Base-by-base conservation (phyloP, 2,797 vertebrate genomes). In the Ctenopoma kingsleyae region DNA sequence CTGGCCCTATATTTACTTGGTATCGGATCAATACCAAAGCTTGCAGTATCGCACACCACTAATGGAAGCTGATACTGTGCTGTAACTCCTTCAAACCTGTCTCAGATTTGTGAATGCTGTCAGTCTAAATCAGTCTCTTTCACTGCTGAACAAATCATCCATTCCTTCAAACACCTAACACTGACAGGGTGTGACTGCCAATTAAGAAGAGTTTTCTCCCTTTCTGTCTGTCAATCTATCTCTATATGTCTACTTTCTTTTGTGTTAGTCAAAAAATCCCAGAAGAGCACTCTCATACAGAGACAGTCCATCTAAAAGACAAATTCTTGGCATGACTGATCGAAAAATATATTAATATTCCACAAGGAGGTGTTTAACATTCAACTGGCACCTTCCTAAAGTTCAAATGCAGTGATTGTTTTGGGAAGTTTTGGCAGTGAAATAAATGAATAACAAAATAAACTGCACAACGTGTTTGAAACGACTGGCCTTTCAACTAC, bases 121-220 rank as follows among this genome's bases (percentile, higher is more conserved):
- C 46, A 38, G 56, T 56, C 54, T 30, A 49, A 71, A 66, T 66
- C 67, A 50, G 59, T 56, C 53, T 64, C 44, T 71, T 66, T 75
- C 36, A 58, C 50, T 57, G 38, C 54, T 76, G 63, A 58, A 67
- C 62, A 85, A 85, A 87, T 84, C 74, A 74, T 50, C 83, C 71
- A 68, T 54, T 75, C 63, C 61, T 38, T 76, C 70, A 76, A 67
- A 82, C n/a, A 36, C 52, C 44, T 75, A 74, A 76, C 80, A 67
- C 51, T 81, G 77, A 72, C 70, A 52, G 73, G 9, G 40, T 73
- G 50, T 71, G 72, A 74, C 86, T 67, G 73, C 50, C 88, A 89
- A 88, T 90, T 90, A 87, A 67, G 23, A 65, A 51, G 64, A 74
- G 64, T 71, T 84, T 80, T 85, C 64, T 67, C 23, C 27, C 43